phyloP scores from a whole-genome alignment of 2,797 vertebrate genomes.

The Xenopus petersii region DNA sequence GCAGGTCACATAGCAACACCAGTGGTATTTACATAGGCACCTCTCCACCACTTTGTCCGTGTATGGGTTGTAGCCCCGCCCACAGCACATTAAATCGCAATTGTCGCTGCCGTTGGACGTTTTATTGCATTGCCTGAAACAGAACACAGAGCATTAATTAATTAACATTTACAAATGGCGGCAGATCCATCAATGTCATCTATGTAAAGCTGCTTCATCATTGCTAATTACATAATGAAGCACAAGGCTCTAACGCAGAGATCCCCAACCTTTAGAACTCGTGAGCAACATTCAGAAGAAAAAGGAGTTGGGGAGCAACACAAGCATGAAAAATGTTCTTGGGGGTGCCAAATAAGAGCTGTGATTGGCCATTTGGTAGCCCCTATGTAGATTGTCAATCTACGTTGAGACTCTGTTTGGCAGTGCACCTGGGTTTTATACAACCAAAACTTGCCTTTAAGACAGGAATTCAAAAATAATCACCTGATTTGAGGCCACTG shows the following conservation, averaged over 20 bases:
- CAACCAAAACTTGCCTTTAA: too few species aligned
- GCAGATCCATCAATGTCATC: conserved; percentile 19
- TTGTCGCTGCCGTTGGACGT: conserved; percentile 94
- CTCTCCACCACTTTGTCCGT: conserved; percentile 91
- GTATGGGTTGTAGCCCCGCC: conserved; percentile 96
- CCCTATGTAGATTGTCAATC: too few species aligned
- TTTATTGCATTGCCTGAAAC: conserved; percentile 93
- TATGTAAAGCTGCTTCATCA: neutral
- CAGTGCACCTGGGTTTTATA: too few species aligned
- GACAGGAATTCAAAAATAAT: too few species aligned
- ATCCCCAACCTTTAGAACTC: too few species aligned
- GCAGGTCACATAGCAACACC: conserved; percentile 99
- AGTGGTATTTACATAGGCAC: conserved; percentile 98
- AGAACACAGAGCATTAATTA: conserved; percentile 32
- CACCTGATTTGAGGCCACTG: too few species aligned
- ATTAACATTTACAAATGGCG: conserved; percentile 10
- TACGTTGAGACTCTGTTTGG: too few species aligned
- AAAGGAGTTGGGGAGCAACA: too few species aligned
- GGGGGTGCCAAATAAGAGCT: too few species aligned
- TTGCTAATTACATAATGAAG: conserved; percentile 3
- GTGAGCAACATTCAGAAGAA: too few species aligned
- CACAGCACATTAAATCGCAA: conserved; percentile 98
- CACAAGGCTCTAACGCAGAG: neutral
- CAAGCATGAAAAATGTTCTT: too few species aligned
- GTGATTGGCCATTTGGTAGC: too few species aligned